Conservation (phyloP, 2,888 invertebrate genomes). For the Rhaphigaster nebulosa region DNA sequence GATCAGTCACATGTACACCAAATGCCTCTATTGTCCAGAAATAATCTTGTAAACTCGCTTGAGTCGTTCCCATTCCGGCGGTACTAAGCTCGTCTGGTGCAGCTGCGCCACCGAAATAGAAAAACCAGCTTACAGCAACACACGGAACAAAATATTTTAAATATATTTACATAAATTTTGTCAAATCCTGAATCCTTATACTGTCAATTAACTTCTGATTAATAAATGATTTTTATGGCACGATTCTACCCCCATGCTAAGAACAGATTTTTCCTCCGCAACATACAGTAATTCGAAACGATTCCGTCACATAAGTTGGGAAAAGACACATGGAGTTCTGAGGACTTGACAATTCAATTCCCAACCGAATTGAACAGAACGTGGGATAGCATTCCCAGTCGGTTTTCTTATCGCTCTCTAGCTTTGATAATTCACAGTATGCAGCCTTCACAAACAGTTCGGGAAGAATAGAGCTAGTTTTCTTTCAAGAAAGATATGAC, state of each 20-base stretch:
- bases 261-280: too few relatives aligned
- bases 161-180: background rate
- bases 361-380: background rate
- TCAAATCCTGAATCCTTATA: background rate
- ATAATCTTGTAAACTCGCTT: conserved; percentile 30
- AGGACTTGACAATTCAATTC: background rate
- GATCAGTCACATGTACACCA: conserved; percentile 33
- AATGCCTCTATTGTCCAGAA: conserved; percentile 26
- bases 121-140: background rate
- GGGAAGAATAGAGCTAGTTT: background rate
- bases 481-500: background rate
- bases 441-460: background rate
- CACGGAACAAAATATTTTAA: background rate
- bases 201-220: too few relatives aligned
- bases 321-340: too few relatives aligned
- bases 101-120: background rate
- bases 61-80: background rate
- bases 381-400: background rate
- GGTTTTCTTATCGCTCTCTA: background rate
- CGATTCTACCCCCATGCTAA: too few relatives aligned
- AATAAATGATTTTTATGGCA: too few relatives aligned
- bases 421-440: background rate
- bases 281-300: too few relatives aligned
- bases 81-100: background rate
- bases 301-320: too few relatives aligned